Percentiles rank a stretch among this genome's conserved stretches.
Conservation (phyloP, 1,140 invertebrate species). For the Drosophila repletoides region DNA sequence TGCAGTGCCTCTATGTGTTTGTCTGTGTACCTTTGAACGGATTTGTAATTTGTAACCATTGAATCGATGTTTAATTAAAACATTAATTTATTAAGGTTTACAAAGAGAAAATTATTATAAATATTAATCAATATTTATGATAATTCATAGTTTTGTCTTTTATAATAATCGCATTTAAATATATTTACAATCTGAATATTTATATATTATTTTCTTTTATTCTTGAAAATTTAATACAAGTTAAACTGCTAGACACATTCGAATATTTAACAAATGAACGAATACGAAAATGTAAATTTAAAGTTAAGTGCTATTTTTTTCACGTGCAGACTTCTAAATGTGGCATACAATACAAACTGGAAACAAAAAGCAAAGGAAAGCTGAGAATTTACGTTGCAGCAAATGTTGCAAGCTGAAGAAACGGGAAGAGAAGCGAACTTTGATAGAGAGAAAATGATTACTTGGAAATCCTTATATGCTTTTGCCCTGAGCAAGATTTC, state of each 20-base stretch:
- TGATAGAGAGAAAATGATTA: no score
- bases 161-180: no score
- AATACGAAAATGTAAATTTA: conserved; percentile 17
- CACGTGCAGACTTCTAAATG: neutral
- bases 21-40: conserved; percentile 8
- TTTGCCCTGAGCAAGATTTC: no score
- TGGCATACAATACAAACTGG: conserved; percentile 22
- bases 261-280: neutral
- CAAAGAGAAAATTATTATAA: neutral
- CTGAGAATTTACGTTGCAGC: neutral
- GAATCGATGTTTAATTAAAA: conserved; percentile 70
- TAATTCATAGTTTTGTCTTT: no score
- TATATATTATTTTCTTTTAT: conserved; percentile 41
- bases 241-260: conserved; percentile 40
- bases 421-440: no score
- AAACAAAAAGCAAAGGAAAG: conserved; percentile 12
- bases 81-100: conserved; percentile 53
- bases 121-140: no score
- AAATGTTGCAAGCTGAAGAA: conserved; percentile 2
- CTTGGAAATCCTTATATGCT: no score
- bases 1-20: neutral
- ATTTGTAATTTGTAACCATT: conserved; percentile 6
- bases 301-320: neutral
- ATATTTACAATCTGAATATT: no score
- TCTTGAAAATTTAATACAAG: conserved; percentile 32